Evolutionary conservation across 2,888 invertebrate genomes (phyloP).

Genomic region (Torymus auratus): DNA sequence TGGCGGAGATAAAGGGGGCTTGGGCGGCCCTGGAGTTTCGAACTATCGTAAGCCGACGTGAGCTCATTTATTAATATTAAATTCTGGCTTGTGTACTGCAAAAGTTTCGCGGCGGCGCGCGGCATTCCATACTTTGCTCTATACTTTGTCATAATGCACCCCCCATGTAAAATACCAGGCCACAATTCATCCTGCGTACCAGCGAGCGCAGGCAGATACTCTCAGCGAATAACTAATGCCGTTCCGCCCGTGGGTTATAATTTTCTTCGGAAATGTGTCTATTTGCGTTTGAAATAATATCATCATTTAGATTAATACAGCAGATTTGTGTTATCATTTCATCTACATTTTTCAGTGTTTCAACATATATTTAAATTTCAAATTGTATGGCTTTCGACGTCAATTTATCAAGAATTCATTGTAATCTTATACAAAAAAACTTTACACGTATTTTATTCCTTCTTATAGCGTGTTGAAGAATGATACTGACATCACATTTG

Average conservation of each 20-base stretch:
- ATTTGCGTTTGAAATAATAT: background rate
- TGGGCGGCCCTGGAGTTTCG: background rate
- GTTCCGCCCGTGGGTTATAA: background rate
- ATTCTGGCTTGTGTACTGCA: constrained; percentile 10
- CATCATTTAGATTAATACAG: background rate
- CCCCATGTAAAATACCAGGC: background rate
- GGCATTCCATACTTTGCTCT: constrained; percentile 14
- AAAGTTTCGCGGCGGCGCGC: constrained; percentile 19
- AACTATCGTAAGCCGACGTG: background rate
- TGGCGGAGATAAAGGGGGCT: background rate
- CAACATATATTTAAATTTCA: too few relatives aligned
- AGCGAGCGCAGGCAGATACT: background rate
- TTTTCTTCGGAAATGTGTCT: background rate
- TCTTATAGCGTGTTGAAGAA: too few relatives aligned
- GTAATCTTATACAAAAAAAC: too few relatives aligned
- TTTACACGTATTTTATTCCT: too few relatives aligned
- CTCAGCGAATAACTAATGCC: background rate
- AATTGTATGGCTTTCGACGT: too few relatives aligned
- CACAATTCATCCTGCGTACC: background rate
- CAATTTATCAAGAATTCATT: too few relatives aligned
- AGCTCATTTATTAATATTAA: constrained; percentile 28
- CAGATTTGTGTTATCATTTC: too few relatives aligned
- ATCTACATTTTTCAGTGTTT: too few relatives aligned
- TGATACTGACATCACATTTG: too few relatives aligned
- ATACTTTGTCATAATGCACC: background rate